Base-by-base conservation (phyloP, 2,797 vertebrate genomes). In the Acomys russatus region DNA sequence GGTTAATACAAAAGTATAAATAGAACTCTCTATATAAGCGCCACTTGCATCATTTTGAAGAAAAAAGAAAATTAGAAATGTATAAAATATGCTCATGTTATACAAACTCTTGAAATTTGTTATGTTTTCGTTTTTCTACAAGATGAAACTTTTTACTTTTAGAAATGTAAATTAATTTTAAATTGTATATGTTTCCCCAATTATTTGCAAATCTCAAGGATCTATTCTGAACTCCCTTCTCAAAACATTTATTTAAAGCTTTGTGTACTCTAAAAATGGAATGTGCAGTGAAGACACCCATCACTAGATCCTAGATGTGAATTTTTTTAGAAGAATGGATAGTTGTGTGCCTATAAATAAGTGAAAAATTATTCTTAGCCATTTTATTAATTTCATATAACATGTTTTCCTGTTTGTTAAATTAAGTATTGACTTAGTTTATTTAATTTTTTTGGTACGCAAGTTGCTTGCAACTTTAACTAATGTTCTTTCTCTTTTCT, bases 401-500 rank as follows among this genome's bases (percentile, higher is more conserved):
- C 3, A 66, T 86, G 3, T 4, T 83, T 90, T n/a, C 35, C 12
- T 92, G 1, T 63, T 90, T 74, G 38, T 56, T 89, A 82, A 93
- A 89, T 85, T 89, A 82, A 88, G 3, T 90, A 86, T n/a, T 80
- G 9, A 73, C 30, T 91, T 4, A 66, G 9, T 73, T 74, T 88
- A 78, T 88, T 96, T 92, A 94, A 84, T 66, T 94, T n/a, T n/a
- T 30, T 76, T 93, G 23, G 51, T 80, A 54, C 91, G 4, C 2
- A 90, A 88, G 10, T 85, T 91, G 94, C 88, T 77, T 96, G 25
- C 5, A 85, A 15, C 61, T 91, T 85, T 85, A 90, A 95, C 87
- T 97, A 96, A 97, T 66, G 56, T 95, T 74, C 14, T 73, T 64
- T 88, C 35, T 88, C 51, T 12, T 59, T 89, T 80, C 71, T 79